A percentile compares a stretch with the other conserved stretches of the same genome.
Conservation (phyloP, 2,888 invertebrate genomes). For the Hedya salicella region DNA sequence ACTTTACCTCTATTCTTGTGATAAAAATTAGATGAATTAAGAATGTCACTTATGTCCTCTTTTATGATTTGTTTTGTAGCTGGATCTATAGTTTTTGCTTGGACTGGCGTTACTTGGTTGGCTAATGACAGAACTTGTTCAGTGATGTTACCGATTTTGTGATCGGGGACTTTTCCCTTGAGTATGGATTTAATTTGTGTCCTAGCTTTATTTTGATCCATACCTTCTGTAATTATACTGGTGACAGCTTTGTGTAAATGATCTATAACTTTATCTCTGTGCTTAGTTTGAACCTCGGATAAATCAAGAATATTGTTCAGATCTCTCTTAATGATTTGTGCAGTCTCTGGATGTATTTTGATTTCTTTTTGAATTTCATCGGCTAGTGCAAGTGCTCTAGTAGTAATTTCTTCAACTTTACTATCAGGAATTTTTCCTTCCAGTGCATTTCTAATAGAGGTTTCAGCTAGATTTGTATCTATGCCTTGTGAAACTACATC, state of each 20-base stretch:
- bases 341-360: neutral
- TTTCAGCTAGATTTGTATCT: constrained; percentile 3
- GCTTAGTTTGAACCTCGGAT: neutral
- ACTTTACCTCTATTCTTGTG: constrained; percentile 37
- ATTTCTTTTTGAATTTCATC: neutral
- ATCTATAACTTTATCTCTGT: constrained; percentile 4
- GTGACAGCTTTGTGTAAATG: neutral
- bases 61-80: constrained; percentile 27
- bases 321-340: neutral
- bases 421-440: constrained; percentile 7
- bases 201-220: constrained; percentile 3
- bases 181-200: neutral
- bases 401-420: neutral
- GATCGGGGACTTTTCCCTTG: neutral
- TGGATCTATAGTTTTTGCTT: neutral
- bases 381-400: neutral
- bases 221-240: neutral
- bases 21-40: constrained; percentile 37
- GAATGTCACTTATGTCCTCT: constrained; percentile 45
- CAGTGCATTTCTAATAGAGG: neutral
- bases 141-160: neutral
- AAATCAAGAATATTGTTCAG: neutral
- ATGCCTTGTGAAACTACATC: constrained; percentile 13
- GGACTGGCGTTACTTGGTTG: neutral
- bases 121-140: neutral